Evolutionary conservation across 2,888 invertebrate species (phyloP), one percentile per base, ranked within the genome.

Genomic region (Papilio demoleus): DNA sequence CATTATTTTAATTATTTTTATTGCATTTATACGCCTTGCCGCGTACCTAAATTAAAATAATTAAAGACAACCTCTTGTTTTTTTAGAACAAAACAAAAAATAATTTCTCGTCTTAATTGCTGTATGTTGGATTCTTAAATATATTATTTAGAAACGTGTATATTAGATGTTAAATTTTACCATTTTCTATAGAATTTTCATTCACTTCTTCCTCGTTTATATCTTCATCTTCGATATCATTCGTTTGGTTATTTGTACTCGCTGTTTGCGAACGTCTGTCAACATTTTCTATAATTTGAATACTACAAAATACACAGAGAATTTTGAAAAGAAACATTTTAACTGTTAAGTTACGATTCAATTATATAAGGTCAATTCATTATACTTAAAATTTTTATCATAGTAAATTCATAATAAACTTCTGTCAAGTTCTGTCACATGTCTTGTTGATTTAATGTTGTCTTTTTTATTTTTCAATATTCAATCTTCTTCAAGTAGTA

Each of bases 271-370:
- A 24, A 36, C 27, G 47, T 19, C 50, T 50, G 24, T 17, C 12
- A 1, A 24, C 42, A 47, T 60, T 36, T 12, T 50, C 38, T 11
- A 47, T 50, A 5, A 60, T 24, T 50, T 60, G 17, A 5, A 45
- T 11, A 60, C 9, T 50, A 17, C 47, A 47, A 27, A 66, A 60
- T 19, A 66, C 24, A 59, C 47, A 59, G 14, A 66, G 19, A 60
- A 66, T 60, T 66, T 66, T 36, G 3, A 38, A 4, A 17, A 60
- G 36, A 47, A 47, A 60, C 66, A 66, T 66, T 50, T 36, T 27
- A 38, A 60, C 58, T 19, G 34, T 17, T 22, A 45, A 59, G 59
- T 66, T 60, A 45, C 11, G 47, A 14, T 17, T 36, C 17, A 60
- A 60, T n/a, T 60, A 12, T 9, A 19, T 24, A 58, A 45, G n/a